A percentile compares a stretch with the other conserved stretches of the same genome.
phyloP scores from a whole-genome alignment of 53 echinoderm and acorn worm genomes.

The Pentamera pediparva region DNA sequence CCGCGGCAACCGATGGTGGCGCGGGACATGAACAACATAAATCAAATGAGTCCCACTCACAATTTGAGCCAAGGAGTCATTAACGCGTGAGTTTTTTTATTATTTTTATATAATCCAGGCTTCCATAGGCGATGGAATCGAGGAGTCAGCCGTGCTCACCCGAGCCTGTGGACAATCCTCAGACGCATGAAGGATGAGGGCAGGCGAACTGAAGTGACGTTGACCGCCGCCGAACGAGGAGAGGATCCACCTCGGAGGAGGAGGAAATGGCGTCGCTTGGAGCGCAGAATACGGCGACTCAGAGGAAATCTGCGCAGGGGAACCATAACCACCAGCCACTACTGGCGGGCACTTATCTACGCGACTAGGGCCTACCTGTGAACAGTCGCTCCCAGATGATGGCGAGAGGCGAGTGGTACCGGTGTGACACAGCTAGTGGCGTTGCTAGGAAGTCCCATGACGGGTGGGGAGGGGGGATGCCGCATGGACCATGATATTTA shows the following conservation, averaged over 20 bases:
- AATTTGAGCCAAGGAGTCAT: no score
- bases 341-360: neutral
- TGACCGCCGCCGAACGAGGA: conserved; percentile 3
- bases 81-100: neutral
- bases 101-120: neutral
- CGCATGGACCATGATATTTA: no score
- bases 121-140: conserved; percentile 36
- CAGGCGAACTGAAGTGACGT: conserved; percentile 1
- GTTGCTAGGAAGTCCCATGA: no score
- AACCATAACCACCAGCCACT: neutral
- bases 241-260: conserved; percentile 22
- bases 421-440: neutral
- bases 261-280: conserved; percentile 23
- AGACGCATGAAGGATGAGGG: conserved; percentile 33
- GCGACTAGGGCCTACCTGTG: neutral
- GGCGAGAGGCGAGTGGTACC: neutral
- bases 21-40: no score
- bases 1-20: no score
- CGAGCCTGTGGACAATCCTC: conserved; percentile 30
- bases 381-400: neutral
- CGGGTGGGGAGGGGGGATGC: no score
- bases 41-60: no score
- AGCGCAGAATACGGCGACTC: neutral
- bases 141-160: conserved; percentile 8
- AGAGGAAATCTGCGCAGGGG: neutral